These are phyloP conservation scores for Sminthurinus signatus DNA, from an alignment of 1,140 invertebrate genomes.

Conservation along the genomic window DNA sequence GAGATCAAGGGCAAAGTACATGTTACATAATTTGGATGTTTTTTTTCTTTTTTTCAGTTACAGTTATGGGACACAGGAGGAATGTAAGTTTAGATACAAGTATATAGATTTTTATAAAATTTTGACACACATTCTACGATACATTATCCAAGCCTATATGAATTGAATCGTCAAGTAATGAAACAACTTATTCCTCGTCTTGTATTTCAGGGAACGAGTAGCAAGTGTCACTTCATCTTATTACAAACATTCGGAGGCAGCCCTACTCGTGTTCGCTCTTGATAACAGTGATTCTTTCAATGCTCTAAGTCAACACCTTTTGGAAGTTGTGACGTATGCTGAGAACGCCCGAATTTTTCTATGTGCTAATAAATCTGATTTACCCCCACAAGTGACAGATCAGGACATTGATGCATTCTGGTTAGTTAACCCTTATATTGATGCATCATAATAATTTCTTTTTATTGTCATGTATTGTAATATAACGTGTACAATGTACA, in stretches of 20 bases:
- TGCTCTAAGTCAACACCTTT: slow-evolving; percentile 77
- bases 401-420: slow-evolving; percentile 85
- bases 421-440: too few relatives aligned
- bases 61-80: slow-evolving; percentile 91
- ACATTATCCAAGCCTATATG: too few relatives aligned
- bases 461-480: too few relatives aligned
- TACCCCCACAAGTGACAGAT: slow-evolving; percentile 70
- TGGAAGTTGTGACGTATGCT: slow-evolving; percentile 82
- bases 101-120: too few relatives aligned
- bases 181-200: too few relatives aligned
- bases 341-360: slow-evolving; percentile 90
- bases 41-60: slow-evolving; percentile 53
- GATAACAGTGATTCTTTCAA: slow-evolving; percentile 88
- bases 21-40: too few relatives aligned
- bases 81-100: too few relatives aligned
- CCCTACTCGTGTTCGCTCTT: slow-evolving; percentile 79
- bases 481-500: too few relatives aligned
- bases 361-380: slow-evolving; percentile 81
- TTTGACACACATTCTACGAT: too few relatives aligned
- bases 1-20: too few relatives aligned
- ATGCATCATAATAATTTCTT: too few relatives aligned
- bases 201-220: slow-evolving; percentile 79
- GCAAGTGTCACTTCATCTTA: slow-evolving; percentile 89
- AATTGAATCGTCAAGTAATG: too few relatives aligned
- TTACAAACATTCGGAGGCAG: slow-evolving; percentile 88